These are phyloP conservation scores for Choristoneura rosaceana DNA, from an alignment of 2,888 invertebrate species.

Conservation along the genomic window DNA sequence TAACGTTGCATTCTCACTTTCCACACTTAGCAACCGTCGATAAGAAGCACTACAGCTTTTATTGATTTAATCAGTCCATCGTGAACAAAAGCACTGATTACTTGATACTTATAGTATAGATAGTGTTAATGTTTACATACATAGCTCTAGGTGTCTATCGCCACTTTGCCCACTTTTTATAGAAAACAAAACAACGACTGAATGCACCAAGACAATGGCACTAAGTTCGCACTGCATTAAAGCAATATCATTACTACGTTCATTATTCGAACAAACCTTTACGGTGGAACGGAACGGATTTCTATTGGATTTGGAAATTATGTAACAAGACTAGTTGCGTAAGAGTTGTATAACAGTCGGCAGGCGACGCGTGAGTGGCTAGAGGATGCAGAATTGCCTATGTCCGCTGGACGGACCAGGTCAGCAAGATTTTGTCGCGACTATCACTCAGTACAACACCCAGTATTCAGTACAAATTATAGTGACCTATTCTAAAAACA, in stretches of 20 bases:
- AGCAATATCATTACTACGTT: conserved; percentile 35
- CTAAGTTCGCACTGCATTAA: conserved; percentile 23
- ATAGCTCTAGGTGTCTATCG: conserved; percentile 10
- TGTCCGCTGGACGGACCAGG: conserved; percentile 57
- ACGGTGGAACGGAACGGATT: conserved; percentile 35
- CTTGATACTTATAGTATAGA: conserved; percentile 13
- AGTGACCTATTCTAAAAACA: too few species aligned
- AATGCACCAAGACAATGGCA: conserved; percentile 25
- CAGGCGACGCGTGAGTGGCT: conserved; percentile 56
- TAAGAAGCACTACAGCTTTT: conserved; percentile 6
- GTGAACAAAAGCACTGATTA: conserved; percentile 31
- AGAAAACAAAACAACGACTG: conserved; percentile 12
- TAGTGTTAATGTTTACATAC: conserved; percentile 26
- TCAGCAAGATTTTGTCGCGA: conserved; percentile 60
- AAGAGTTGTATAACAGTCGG: conserved; percentile 66
- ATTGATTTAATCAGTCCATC: conserved; percentile 17
- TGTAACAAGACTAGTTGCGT: conserved; percentile 61
- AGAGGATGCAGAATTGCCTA: conserved; percentile 62
- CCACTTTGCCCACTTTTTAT: conserved; percentile 30
- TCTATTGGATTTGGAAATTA: conserved; percentile 50
- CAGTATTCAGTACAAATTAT: background rate
- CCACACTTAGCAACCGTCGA: conserved; percentile 5
- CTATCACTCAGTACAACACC: conserved; percentile 35
- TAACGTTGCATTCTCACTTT: conserved; percentile 25
- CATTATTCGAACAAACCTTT: conserved; percentile 34